Percentiles rank a stretch among this genome's conserved stretches.
These are phyloP conservation scores for Bombylius major DNA, from an alignment of 2,888 invertebrate species.

Conservation along the genomic window DNA sequence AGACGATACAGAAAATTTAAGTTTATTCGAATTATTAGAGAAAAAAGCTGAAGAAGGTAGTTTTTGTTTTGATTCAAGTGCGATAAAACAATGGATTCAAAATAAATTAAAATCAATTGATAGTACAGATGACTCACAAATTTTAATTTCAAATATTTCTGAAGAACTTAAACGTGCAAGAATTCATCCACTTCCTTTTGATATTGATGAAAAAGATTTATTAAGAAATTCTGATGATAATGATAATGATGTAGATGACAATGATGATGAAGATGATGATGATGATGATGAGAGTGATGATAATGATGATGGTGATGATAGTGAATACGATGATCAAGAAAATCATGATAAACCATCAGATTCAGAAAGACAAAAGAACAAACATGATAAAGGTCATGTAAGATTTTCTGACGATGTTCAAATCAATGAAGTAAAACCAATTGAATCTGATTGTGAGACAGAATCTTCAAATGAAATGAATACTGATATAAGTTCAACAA, in stretches of 20 bases:
- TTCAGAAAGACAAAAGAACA: neutral
- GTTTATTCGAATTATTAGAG: slow-evolving; percentile 67
- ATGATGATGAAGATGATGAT: slow-evolving; percentile 9
- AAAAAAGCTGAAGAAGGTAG: slow-evolving; percentile 58
- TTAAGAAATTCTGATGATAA: neutral
- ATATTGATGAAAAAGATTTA: slow-evolving; percentile 9
- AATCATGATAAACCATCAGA: neutral
- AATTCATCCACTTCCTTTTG: slow-evolving; percentile 13
- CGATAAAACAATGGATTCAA: slow-evolving; percentile 39
- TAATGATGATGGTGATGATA: neutral
- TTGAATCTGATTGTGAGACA: slow-evolving; percentile 1
- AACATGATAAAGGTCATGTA: slow-evolving; percentile 6
- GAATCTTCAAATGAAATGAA: slow-evolving; percentile 1
- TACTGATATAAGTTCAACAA: neutral
- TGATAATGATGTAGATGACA: neutral
- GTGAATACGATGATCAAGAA: neutral
- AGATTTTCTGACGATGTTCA: slow-evolving; percentile 11
- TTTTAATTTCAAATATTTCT: neutral
- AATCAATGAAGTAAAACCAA: slow-evolving; percentile 5
- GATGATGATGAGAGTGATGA: slow-evolving; percentile 8
- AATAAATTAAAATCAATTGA: neutral
- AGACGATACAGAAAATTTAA: slow-evolving; percentile 45
- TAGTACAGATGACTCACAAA: neutral
- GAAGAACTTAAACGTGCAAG: neutral
- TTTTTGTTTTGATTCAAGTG: slow-evolving; percentile 56